Evolutionary conservation across 2,888 invertebrate genomes (phyloP).

Genomic region (Xanthia togata): DNA sequence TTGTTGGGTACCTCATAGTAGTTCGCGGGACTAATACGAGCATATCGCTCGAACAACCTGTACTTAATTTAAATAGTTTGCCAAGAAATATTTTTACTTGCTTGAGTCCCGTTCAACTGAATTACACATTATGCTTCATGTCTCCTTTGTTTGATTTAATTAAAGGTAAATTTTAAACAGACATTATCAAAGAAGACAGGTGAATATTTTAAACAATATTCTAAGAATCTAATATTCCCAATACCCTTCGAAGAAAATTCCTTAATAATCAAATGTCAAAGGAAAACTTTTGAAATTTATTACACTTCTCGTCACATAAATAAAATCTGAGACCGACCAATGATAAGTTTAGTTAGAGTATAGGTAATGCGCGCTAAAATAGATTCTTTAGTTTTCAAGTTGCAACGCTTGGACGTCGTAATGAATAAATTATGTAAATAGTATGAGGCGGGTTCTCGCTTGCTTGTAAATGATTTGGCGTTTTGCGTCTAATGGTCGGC

Average conservation of each 20-base stretch:
- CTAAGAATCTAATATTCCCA: background rate
- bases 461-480: conserved; percentile 89
- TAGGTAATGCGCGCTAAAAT: conserved; percentile 8
- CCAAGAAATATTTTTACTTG: background rate
- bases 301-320: conserved; percentile 14
- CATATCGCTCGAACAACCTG: background rate
- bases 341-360: background rate
- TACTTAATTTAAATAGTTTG: background rate
- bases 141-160: background rate
- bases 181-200: background rate
- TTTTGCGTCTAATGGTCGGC: conserved; percentile 84
- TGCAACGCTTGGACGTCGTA: conserved; percentile 71
- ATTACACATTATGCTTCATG: background rate
- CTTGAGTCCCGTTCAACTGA: background rate
- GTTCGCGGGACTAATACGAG: background rate
- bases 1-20: conserved; percentile 12
- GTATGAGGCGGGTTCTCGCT: conserved; percentile 86
- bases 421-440: conserved; percentile 90
- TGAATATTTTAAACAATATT: conserved; percentile 10
- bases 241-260: background rate
- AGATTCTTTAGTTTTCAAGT: conserved; percentile 61
- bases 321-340: background rate
- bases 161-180: background rate
- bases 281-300: background rate
- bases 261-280: background rate